phyloP scores from a whole-genome alignment of 2,888 invertebrate species.

The Phorcus lineatus region DNA sequence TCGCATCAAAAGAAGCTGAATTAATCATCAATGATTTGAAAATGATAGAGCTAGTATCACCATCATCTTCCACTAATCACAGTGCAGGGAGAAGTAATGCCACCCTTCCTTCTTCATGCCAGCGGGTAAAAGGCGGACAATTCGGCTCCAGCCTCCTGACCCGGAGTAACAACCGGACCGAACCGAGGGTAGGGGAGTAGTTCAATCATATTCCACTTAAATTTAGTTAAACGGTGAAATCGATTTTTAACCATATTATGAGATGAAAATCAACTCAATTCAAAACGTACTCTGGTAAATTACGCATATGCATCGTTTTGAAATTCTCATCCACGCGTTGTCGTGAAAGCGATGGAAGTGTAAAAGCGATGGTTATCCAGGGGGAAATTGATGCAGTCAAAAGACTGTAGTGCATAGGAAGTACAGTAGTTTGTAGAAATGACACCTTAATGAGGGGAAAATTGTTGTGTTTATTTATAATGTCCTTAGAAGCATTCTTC shows the following conservation, averaged over 20 bases:
- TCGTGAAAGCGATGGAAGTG: no score
- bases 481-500: no score
- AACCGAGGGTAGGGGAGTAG: neutral
- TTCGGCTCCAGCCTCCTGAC: neutral
- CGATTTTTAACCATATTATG: neutral
- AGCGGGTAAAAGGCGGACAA: constrained; percentile 14
- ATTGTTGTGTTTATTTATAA: no score
- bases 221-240: constrained; percentile 5
- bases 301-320: neutral
- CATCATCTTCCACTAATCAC: constrained; percentile 3
- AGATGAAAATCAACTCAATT: constrained; percentile 23
- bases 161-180: neutral
- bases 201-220: constrained; percentile 12
- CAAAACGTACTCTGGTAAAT: constrained; percentile 18
- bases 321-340: neutral
- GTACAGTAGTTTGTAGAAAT: no score
- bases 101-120: neutral
- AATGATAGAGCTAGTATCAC: constrained; percentile 9
- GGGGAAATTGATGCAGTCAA: no score
- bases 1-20: neutral
- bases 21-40: constrained; percentile 14
- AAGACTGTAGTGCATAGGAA: no score
- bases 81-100: neutral
- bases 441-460: no score
- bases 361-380: no score